Percentiles rank a stretch among this genome's conserved stretches.
Conservation (phyloP, 2,888 invertebrate species). For the Crocallis elinguaria region DNA sequence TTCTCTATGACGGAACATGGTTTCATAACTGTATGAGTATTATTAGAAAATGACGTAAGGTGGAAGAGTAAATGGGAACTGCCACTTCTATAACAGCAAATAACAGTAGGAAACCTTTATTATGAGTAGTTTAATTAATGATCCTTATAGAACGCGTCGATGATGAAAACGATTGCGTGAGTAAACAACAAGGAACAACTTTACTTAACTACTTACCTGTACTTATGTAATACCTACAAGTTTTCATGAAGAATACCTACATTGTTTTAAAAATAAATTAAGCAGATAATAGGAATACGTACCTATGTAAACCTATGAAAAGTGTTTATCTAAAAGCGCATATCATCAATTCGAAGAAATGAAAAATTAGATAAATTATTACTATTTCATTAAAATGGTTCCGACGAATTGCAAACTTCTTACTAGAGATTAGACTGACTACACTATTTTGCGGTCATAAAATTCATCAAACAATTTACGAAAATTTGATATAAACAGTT, state of each 20-base stretch:
- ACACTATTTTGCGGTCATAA: background rate
- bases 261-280: too few relatives aligned
- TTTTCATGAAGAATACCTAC: too few relatives aligned
- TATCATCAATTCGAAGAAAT: too few relatives aligned
- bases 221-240: too few relatives aligned
- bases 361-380: too few relatives aligned
- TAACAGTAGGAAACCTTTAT: constrained; percentile 58
- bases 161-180: constrained; percentile 42
- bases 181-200: background rate
- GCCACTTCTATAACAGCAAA: constrained; percentile 59
- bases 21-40: constrained; percentile 25
- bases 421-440: too few relatives aligned
- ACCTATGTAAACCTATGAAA: too few relatives aligned
- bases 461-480: too few relatives aligned
- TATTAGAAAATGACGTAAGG: constrained; percentile 66
- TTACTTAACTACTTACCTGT: background rate
- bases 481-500: background rate
- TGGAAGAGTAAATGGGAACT: constrained; percentile 57
- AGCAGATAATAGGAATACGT: too few relatives aligned
- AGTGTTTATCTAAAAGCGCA: too few relatives aligned
- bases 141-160: constrained; percentile 45
- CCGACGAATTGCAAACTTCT: too few relatives aligned
- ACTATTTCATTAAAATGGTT: background rate
- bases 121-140: constrained; percentile 57
- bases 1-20: constrained; percentile 6